A percentile compares a stretch with the other conserved stretches of the same genome.
Conservation (phyloP, 1,140 invertebrate genomes). For the Neodiprion pinetum region DNA sequence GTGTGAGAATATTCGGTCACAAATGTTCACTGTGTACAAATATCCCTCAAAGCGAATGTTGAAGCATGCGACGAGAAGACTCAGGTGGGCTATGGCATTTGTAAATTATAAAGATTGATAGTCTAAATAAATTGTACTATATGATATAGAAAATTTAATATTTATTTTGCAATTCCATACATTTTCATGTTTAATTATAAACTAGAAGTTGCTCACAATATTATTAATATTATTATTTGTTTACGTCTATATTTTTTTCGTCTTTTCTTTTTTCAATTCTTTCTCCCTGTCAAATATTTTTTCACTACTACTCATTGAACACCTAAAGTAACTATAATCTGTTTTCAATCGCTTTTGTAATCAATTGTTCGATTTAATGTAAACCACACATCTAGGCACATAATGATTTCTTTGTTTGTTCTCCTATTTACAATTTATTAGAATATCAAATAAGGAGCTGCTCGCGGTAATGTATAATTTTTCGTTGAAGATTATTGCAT, state of each 20-base stretch:
- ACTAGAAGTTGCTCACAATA: background rate
- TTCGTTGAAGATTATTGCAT: too few species aligned
- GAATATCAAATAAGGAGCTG: too few species aligned
- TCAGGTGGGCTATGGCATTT: too few species aligned
- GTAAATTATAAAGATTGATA: background rate
- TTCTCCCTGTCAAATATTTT: background rate
- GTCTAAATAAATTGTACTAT: background rate
- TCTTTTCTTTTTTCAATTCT: background rate
- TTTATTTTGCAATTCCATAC: background rate
- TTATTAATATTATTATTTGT: background rate
- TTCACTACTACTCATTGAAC: background rate
- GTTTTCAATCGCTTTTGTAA: background rate
- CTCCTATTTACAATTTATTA: background rate
- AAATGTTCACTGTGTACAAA: too few species aligned
- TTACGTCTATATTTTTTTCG: background rate
- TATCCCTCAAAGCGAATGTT: too few species aligned
- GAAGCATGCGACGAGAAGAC: too few species aligned
- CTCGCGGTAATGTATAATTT: too few species aligned
- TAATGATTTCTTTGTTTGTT: slow-evolving; percentile 22
- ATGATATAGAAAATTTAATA: background rate
- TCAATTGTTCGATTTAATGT: slow-evolving; percentile 22
- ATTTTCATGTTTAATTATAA: background rate
- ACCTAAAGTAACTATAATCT: background rate
- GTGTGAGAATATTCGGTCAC: too few species aligned
- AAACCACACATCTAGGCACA: slow-evolving; percentile 30